Evolutionary conservation across 92 coral and sea anemone genomes (phyloP).

Genomic region (Nematostella vectensis): DNA sequence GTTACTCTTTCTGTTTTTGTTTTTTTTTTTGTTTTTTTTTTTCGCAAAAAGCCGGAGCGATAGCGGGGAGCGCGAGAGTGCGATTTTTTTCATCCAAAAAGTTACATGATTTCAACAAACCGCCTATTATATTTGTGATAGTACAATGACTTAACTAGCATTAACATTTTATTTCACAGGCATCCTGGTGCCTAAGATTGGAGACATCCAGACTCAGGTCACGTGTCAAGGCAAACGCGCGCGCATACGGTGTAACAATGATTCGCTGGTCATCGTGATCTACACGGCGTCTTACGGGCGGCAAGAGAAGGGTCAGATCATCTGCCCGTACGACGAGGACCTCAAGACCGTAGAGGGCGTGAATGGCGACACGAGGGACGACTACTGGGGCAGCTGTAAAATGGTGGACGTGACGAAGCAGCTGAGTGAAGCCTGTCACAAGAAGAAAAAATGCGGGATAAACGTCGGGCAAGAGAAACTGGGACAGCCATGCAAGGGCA

Average conservation of each 20-base stretch:
- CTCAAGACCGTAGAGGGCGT: slow-evolving; percentile 1
- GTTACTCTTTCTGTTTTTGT: too few relatives aligned
- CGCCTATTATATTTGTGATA: too few relatives aligned
- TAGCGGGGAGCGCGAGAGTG: too few relatives aligned
- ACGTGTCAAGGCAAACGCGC: slow-evolving; percentile 25
- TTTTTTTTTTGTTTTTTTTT: too few relatives aligned
- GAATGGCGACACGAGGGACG: slow-evolving; percentile 5
- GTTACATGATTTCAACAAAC: too few relatives aligned
- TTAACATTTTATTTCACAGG: too few relatives aligned
- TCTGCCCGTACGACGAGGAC: slow-evolving; percentile 35
- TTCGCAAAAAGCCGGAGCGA: too few relatives aligned
- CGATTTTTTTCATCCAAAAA: too few relatives aligned
- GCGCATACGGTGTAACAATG: slow-evolving; percentile 43
- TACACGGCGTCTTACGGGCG: slow-evolving; percentile 68
- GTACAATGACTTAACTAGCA: too few relatives aligned
- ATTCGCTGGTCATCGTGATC: slow-evolving; percentile 62
- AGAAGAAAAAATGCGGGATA: slow-evolving; percentile 26
- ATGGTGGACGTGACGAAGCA: slow-evolving; percentile 5
- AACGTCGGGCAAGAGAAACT: slow-evolving; percentile 16
- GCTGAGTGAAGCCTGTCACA: slow-evolving; percentile 34
- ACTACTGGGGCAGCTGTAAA: neutral
- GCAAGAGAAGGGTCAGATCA: slow-evolving; percentile 7
- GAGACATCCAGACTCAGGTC: slow-evolving; percentile 4
- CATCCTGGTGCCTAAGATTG: slow-evolving; percentile 11
- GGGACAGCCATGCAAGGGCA: slow-evolving; percentile 46